A percentile compares a stretch with the other conserved stretches of the same genome.
These are phyloP conservation scores for Mallotus villosus DNA, from an alignment of 2,797 vertebrate genomes.

Conservation along the genomic window DNA sequence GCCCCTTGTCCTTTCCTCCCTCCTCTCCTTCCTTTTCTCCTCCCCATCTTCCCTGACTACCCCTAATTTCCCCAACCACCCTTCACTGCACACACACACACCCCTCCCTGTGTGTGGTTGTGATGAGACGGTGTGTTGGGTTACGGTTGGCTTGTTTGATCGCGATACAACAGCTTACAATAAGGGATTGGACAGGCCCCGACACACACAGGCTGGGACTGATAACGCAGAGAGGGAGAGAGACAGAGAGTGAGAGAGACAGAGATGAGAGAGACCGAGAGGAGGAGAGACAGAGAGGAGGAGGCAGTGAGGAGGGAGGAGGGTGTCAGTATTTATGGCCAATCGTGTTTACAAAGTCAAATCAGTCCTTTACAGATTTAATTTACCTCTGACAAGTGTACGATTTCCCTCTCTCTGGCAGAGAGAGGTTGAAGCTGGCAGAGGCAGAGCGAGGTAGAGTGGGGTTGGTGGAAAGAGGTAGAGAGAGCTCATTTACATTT, in stretches of 20 bases:
- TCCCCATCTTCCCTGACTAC: slow-evolving; percentile 26
- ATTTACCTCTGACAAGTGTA: slow-evolving; percentile 61
- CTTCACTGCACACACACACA: background rate
- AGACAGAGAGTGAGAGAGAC: too few species aligned
- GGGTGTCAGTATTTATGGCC: slow-evolving; percentile 59
- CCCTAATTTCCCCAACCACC: background rate
- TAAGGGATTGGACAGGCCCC: slow-evolving; percentile 50
- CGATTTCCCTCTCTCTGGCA: slow-evolving; percentile 11
- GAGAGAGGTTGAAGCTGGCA: too few species aligned
- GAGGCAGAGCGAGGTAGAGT: too few species aligned
- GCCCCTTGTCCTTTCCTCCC: background rate
- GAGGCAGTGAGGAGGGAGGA: background rate
- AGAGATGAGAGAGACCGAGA: too few species aligned
- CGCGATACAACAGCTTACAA: slow-evolving; percentile 42
- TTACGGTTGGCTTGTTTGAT: slow-evolving; percentile 48
- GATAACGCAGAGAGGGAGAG: slow-evolving; percentile 2
- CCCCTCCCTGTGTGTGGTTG: slow-evolving; percentile 24
- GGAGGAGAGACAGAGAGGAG: too few species aligned
- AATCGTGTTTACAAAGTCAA: slow-evolving; percentile 73
- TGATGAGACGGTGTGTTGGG: slow-evolving; percentile 38
- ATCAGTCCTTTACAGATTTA: slow-evolving; percentile 67
- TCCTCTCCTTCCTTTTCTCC: slow-evolving; percentile 18
- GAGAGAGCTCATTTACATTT: slow-evolving; percentile 23
- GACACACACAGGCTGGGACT: slow-evolving; percentile 6
- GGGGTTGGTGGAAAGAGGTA: too few species aligned